Evolutionary conservation across 2,797 vertebrate species (phyloP), one percentile per base, ranked within the genome.

Genomic region (Alauda arvensis): DNA sequence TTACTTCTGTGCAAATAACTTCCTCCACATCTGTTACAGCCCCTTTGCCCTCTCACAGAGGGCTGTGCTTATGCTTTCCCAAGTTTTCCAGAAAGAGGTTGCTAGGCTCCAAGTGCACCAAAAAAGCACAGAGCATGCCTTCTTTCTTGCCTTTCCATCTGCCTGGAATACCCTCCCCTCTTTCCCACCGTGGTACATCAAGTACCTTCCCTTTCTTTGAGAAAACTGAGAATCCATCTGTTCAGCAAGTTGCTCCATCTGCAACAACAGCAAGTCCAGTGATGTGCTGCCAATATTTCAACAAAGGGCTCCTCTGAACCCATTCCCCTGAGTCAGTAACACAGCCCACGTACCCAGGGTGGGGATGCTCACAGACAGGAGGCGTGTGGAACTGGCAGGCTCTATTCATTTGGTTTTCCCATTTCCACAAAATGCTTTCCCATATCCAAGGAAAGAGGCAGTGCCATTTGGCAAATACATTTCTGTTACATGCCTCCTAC

Each of bases 181-280:
- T 88, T 84, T 83, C 86, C 71, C 71, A 81, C 77, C 3, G 0
- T 62, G 69, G 95, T 90, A 95, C 93, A 94, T 75, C 55, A 88
- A 94, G 94, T 93, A 88, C 90, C 93, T 95, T 93, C 71, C 75
- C 65, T 87, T 90, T 89, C 92, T 91, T 92, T 91, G 76, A 82
- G 79, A 89, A 94, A 92, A 81, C 91, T 79, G 89, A 89, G 93
- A 90, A 91, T 77, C 95, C 95, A 95, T 95, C 94, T 95, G 95
- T 75, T 95, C n/a, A 0, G 52, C 77, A 84, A 90, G 91, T 88
- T 10, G 1, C 77, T 93, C 95, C 95, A 93, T 95, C 92, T 95
- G 95, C 85, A 92, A 56, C 16, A 23, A 51, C 68, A 23, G 82
- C 12, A 3, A 92, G 89, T 59, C 89, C 93, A 93, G 89, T 90